A percentile compares a stretch with the other conserved stretches of the same genome.
Conservation (phyloP, 2,888 invertebrate species). For the Tanypteryx hageni region DNA sequence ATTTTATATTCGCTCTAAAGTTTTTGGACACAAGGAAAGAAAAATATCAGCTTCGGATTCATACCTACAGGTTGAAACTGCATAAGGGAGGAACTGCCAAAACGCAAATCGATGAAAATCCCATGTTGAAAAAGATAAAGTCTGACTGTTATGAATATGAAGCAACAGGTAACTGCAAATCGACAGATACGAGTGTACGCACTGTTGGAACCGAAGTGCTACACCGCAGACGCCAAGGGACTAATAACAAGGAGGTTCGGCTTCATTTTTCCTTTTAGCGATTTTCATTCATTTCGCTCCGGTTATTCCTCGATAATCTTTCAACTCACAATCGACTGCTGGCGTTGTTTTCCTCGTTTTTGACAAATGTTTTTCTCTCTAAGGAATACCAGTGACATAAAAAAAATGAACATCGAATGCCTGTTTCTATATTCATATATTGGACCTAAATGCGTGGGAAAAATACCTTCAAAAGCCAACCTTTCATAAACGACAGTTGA, state of each 20-base stretch:
- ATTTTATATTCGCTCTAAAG: not conserved
- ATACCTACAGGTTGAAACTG: not conserved
- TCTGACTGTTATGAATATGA: conserved; percentile 11
- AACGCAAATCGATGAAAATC: not conserved
- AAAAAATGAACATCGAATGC: no score
- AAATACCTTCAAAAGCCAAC: no score
- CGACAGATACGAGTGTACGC: not conserved
- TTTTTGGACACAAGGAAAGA: not conserved
- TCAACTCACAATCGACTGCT: no score
- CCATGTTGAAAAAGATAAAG: not conserved
- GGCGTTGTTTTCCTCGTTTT: no score
- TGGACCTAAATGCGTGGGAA: no score
- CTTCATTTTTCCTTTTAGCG: not conserved
- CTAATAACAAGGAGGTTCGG: not conserved
- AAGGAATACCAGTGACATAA: no score
- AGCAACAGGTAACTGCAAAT: conserved; percentile 29
- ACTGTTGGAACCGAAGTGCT: not conserved
- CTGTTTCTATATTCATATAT: no score
- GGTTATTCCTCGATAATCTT: not conserved
- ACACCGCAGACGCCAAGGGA: not conserved
- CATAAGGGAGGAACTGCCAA: not conserved
- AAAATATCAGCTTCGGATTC: not conserved
- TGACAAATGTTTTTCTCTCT: no score
- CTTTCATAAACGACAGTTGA: no score
- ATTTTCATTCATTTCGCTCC: not conserved